Evolutionary conservation across 1,140 invertebrate species (phyloP), one percentile per base, ranked within the genome.

Genomic region (Scaptomyza pallida): DNA sequence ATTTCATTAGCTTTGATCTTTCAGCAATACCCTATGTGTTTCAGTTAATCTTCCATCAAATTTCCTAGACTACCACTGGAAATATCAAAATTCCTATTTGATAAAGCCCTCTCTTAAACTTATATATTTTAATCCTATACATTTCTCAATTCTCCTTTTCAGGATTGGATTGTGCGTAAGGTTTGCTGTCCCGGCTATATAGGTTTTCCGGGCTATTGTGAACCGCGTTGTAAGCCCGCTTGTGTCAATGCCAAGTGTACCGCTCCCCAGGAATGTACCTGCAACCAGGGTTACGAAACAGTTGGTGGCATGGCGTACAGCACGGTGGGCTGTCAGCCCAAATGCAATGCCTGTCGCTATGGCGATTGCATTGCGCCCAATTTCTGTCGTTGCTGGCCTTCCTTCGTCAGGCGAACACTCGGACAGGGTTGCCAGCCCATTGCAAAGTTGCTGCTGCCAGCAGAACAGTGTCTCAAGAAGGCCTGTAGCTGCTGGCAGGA

Each of bases 221-320:
- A 12, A 5, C 55, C 56, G n/a, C 9, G 26, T 2, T 44, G 63
- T 16, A 16, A 13, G 13, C 62, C 61, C 9, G 3, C 5, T 1
- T 67, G 63, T 16, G 45, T 67, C 9, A 0, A 67, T 30, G 54
- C 63, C 9, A 21, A 13, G 16, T 67, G 55, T 30, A 59, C 45
- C 16, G 62, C 52, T 2, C 62, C 62, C 2, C 51, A 65, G 44
- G 10, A 56, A 23, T 65, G 62, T 33, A 65, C 62, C 44, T 65
- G 62, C 33, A 16, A 30, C 9, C 21, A 26, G 12, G 62, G 62
- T 33, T 65, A 57, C 33, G 44, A 48, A 9, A 57, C 43, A 2
- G 8, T 41, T 9, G 30, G 4, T 13, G 35, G 19, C 2, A 3
- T 0, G 1, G 12, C 35, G 13, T 5, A 8, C 40, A 61, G 56